phyloP scores from a whole-genome alignment of 1,140 invertebrate genomes.

The Drosophila rufa region DNA sequence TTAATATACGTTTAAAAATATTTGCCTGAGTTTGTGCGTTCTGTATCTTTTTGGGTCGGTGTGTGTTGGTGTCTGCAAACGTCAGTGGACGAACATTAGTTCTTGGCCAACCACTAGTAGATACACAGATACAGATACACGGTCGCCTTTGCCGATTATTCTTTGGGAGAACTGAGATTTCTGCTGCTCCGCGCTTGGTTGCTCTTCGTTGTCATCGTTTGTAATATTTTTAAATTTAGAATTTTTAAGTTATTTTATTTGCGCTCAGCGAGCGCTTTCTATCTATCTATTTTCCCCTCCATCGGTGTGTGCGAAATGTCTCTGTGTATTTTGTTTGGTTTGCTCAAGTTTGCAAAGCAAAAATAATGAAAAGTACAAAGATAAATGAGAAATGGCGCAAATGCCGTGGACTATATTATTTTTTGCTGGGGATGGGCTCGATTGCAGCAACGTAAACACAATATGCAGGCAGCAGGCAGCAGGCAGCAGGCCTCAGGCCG shows the following conservation, averaged over 20 bases:
- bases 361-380: conserved; percentile 1
- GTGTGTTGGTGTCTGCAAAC: conserved; percentile 63
- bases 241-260: conserved; percentile 81
- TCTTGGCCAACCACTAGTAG: conserved; percentile 50
- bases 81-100: conserved; percentile 70
- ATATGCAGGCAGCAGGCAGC: conserved; percentile 52
- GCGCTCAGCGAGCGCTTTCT: conserved; percentile 67
- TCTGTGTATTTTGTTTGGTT: conserved; percentile 63
- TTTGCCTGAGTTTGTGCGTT: conserved; percentile 76
- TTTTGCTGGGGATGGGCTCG: conserved; percentile 44
- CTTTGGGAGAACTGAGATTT: conserved; percentile 49
- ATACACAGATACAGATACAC: conserved; percentile 48
- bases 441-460: conserved; percentile 79
- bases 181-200: conserved; percentile 52
- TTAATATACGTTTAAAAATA: conserved; percentile 55
- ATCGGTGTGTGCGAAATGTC: conserved; percentile 23
- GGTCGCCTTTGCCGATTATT: conserved; percentile 39
- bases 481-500: conserved; percentile 14
- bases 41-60: conserved; percentile 43
- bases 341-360: conserved; percentile 68
- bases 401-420: conserved; percentile 60
- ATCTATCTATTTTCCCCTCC: conserved; percentile 24
- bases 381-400: conserved; percentile 56
- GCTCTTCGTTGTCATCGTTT: conserved; percentile 82
- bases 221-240: conserved; percentile 84